Conservation (phyloP, 1,140 invertebrate species). For the Manduca sexta region DNA sequence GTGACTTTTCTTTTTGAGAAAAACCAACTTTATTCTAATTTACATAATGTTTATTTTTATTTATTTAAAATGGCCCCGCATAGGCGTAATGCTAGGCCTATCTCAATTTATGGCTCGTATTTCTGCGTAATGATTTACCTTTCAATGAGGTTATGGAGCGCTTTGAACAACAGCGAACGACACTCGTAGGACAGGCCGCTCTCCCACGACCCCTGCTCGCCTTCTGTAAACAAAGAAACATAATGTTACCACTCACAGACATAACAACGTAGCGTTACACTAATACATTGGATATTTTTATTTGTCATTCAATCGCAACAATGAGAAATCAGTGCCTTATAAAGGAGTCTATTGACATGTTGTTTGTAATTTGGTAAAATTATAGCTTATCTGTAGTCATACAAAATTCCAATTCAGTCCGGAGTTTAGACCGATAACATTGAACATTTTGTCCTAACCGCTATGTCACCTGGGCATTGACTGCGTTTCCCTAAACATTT, state of each 20-base stretch:
- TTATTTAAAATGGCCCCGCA: no score
- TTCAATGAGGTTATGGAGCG: constrained; percentile 98
- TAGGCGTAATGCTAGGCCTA: no score
- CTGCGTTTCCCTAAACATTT: constrained; percentile 1
- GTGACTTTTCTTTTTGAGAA: no score
- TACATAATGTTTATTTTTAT: no score
- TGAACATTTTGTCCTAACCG: constrained; percentile 11
- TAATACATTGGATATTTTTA: not conserved
- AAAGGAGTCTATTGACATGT: no score
- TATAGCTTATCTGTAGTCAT: no score
- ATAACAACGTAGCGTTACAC: not conserved
- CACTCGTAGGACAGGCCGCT: constrained; percentile 97
- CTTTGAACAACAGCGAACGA: constrained; percentile 96
- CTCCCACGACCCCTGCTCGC: constrained; percentile 97
- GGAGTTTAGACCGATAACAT: not conserved
- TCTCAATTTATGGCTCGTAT: no score
- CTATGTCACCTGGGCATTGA: constrained; percentile 6
- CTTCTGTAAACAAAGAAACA: constrained; percentile 77
- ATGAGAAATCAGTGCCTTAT: not conserved
- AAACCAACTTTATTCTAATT: no score
- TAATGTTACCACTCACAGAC: no score
- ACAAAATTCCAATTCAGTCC: not conserved
- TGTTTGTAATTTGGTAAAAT: no score
- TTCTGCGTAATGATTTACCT: constrained; percentile 82
- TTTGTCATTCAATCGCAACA: not conserved